phyloP scores from a whole-genome alignment of 2,888 invertebrate species.

The Achlya flavicornis region DNA sequence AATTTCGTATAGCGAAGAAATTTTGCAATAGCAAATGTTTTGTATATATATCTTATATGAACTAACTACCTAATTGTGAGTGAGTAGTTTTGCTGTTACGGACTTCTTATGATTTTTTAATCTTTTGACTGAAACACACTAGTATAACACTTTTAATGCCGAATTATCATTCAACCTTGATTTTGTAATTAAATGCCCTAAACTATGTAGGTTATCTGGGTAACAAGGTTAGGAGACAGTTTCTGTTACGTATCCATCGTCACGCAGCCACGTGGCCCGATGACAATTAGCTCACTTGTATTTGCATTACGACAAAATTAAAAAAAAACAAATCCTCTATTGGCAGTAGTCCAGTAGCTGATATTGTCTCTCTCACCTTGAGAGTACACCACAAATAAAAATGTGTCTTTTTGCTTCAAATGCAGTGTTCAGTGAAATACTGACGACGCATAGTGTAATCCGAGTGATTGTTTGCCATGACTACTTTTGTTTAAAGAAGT shows the following conservation, averaged over 20 bases:
- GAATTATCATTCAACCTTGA: not conserved
- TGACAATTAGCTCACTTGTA: constrained; percentile 38
- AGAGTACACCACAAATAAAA: constrained; percentile 64
- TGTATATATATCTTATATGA: too few relatives aligned
- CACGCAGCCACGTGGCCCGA: constrained; percentile 25
- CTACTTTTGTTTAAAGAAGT: constrained; percentile 41
- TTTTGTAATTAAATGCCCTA: not conserved
- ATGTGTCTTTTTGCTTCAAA: constrained; percentile 46
- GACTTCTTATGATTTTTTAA: not conserved
- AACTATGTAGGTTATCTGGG: constrained; percentile 27
- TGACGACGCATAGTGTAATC: constrained; percentile 39
- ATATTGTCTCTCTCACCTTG: constrained; percentile 68
- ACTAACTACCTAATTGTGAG: too few relatives aligned
- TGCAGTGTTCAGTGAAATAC: constrained; percentile 45
- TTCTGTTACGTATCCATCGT: constrained; percentile 27
- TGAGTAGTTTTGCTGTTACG: not conserved
- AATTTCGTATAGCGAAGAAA: too few relatives aligned
- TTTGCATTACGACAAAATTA: constrained; percentile 22
- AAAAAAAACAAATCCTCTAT: constrained; percentile 34
- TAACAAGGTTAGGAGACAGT: constrained; percentile 38
- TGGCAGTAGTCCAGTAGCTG: constrained; percentile 62
- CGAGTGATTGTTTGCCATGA: constrained; percentile 48
- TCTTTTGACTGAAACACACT: not conserved
- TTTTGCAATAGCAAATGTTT: too few relatives aligned
- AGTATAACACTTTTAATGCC: too few relatives aligned